phyloP scores from a whole-genome alignment of 2,113 vertebrate species.

The Xyliphius kryptos region DNA sequence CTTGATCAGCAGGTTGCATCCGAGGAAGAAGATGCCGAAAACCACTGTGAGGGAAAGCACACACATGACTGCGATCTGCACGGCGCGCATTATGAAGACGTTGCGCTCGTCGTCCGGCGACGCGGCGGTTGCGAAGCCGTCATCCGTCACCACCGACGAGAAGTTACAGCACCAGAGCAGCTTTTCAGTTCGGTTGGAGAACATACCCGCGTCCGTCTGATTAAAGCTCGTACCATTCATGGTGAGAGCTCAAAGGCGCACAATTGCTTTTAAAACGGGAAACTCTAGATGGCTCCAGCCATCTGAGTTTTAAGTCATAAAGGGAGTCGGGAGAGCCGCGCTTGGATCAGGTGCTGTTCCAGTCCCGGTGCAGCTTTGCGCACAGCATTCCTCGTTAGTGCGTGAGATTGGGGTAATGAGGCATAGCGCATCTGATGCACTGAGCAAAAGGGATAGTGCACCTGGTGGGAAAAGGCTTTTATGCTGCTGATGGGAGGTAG shows the following conservation, averaged over 20 bases:
- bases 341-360: not conserved
- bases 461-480: conserved; percentile 43
- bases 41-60: no score
- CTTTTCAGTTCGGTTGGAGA: conserved; percentile 75
- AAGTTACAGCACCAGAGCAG: conserved; percentile 82
- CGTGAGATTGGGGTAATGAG: conserved; percentile 4
- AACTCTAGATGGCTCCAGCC: no score
- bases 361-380: not conserved
- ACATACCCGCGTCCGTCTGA: conserved; percentile 70
- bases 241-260: no score
- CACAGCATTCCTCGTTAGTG: conserved; percentile 3
- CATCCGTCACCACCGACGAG: conserved; percentile 83
- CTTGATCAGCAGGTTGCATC: conserved; percentile 97
- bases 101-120: conserved; percentile 76
- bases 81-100: conserved; percentile 89
- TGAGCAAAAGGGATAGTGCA: conserved; percentile 10
- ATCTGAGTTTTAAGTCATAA: no score
- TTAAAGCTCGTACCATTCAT: conserved; percentile 5
- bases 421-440: conserved; percentile 4
- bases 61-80: conserved; percentile 98
- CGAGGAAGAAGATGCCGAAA: conserved; percentile 96
- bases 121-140: conserved; percentile 69
- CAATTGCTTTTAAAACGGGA: no score
- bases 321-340: no score
- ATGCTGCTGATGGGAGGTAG: conserved; percentile 18